A percentile compares a stretch with the other conserved stretches of the same genome.
Evolutionary conservation across 2,113 vertebrate species (phyloP).

Genomic region (Gadus chalcogrammus): DNA sequence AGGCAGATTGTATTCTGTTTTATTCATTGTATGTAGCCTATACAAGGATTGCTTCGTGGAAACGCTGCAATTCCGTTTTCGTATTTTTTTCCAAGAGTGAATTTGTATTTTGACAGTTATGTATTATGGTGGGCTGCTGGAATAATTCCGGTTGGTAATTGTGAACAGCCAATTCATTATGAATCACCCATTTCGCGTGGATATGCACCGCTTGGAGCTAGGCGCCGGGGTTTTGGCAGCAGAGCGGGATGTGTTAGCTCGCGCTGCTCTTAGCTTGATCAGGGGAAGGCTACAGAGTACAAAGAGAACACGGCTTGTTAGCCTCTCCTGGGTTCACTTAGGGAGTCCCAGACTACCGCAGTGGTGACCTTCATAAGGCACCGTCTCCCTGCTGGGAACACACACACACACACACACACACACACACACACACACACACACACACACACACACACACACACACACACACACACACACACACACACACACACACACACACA

Average conservation of each 20-base stretch:
- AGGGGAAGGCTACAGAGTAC: constrained; percentile 51
- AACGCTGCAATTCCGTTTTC: constrained; percentile 55
- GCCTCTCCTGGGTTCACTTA: constrained; percentile 72
- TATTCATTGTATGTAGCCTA: constrained; percentile 40
- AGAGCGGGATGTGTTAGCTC: constrained; percentile 22
- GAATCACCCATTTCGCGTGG: constrained; percentile 16
- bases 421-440: too few relatives aligned
- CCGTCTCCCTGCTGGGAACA: constrained; percentile 72
- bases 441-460: too few relatives aligned
- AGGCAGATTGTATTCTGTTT: constrained; percentile 52
- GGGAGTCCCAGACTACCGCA: constrained; percentile 70
- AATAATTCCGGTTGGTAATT: constrained; percentile 51
- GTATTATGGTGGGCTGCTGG: background rate
- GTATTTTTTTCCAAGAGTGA: constrained; percentile 11
- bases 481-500: too few relatives aligned
- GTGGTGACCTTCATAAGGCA: constrained; percentile 77
- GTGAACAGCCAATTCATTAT: constrained; percentile 30
- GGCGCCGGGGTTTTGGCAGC: constrained; percentile 7
- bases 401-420: background rate
- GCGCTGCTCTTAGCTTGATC: constrained; percentile 51
- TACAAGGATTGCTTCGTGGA: constrained; percentile 31
- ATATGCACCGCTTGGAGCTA: background rate
- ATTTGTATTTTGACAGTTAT: constrained; percentile 35
- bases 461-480: too few relatives aligned
- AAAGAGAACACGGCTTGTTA: constrained; percentile 67